Conservation (phyloP, 2,797 vertebrate species). For the Threskiornis aethiopicus region DNA sequence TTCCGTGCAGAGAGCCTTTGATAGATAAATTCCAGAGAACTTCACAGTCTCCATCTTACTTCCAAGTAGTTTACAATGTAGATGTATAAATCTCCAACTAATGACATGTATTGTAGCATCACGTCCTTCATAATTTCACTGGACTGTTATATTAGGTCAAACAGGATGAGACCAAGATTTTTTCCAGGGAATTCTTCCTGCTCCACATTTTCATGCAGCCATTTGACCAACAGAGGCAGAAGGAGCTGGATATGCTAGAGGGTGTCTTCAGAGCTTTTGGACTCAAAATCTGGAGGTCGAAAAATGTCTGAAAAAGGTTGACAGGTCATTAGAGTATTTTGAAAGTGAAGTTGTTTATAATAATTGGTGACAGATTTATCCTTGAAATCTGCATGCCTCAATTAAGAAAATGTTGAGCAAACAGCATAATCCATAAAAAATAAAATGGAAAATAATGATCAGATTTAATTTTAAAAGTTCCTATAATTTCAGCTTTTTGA, state of each 20-base stretch:
- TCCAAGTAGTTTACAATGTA: neutral
- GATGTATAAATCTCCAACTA: neutral
- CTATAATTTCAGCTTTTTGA: neutral
- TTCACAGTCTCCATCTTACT: neutral
- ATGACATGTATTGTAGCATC: fast-evolving
- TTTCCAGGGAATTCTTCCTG: neutral
- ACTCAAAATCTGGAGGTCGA: neutral
- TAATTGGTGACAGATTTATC: neutral
- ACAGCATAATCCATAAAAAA: neutral
- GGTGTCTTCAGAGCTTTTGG: neutral
- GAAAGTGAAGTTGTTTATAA: neutral
- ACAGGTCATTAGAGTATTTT: fast-evolving
- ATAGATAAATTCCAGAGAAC: neutral
- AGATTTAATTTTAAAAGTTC: neutral
- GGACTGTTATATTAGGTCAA: neutral
- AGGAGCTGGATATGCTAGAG: neutral
- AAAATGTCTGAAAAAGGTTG: neutral
- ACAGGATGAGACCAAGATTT: neutral
- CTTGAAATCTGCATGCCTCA: neutral
- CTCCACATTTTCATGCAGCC: neutral
- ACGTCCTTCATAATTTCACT: neutral
- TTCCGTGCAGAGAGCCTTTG: neutral
- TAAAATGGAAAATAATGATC: neutral
- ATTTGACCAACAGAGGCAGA: neutral
- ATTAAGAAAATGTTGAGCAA: neutral